Conservation (phyloP, 2,888 invertebrate genomes). For the Melangyna quadrimaculata region DNA sequence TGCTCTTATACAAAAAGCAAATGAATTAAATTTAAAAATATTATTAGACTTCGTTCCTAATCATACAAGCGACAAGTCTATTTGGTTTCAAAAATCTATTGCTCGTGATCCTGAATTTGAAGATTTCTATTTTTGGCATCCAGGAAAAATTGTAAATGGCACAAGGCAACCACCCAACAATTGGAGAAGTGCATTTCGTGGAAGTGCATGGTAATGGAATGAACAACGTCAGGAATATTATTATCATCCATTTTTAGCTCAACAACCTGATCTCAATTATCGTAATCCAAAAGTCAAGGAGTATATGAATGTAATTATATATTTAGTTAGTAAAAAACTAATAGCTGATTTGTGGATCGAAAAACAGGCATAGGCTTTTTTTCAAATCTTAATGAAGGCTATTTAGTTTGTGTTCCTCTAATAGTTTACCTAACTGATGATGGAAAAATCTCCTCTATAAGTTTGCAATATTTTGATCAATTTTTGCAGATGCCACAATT, state of each 20-base stretch:
- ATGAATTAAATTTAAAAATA: slow-evolving; percentile 83
- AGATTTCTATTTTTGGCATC: slow-evolving; percentile 90
- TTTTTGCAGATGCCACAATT: no score
- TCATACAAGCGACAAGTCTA: slow-evolving; percentile 90
- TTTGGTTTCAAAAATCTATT: slow-evolving; percentile 91
- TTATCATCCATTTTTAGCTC: slow-evolving; percentile 84
- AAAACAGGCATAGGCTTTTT: no score
- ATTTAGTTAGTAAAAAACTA: no score
- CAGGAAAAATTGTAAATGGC: slow-evolving; percentile 80
- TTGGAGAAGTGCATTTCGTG: slow-evolving; percentile 83
- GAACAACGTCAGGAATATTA: slow-evolving; percentile 83
- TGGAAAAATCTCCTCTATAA: no score
- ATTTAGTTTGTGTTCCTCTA: no score
- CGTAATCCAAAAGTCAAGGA: slow-evolving; percentile 81
- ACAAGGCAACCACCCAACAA: slow-evolving; percentile 85
- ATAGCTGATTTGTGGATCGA: no score
- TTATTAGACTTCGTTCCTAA: slow-evolving; percentile 88
- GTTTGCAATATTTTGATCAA: no score
- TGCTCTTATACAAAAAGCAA: slow-evolving; percentile 82
- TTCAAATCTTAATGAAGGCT: no score
- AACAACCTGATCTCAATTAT: slow-evolving; percentile 87
- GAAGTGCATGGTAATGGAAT: slow-evolving; percentile 87
- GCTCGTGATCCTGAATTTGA: slow-evolving; percentile 84
- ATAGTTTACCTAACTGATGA: no score
- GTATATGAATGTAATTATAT: slow-evolving; percentile 79